A percentile compares a stretch with the other conserved stretches of the same genome.
These are phyloP conservation scores for Neomicropteryx cornuta DNA, from an alignment of 1,140 invertebrate genomes.

Conservation along the genomic window DNA sequence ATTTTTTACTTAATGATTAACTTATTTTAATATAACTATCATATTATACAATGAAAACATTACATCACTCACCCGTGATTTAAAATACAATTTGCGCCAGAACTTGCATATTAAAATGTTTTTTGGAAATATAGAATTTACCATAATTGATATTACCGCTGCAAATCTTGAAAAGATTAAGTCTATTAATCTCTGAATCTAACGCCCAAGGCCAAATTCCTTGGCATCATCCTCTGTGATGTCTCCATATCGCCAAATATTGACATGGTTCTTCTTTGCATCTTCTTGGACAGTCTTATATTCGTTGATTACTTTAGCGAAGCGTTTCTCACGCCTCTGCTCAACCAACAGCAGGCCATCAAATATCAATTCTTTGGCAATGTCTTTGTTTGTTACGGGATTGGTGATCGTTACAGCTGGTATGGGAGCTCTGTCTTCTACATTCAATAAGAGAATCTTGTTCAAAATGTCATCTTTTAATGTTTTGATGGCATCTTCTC, in stretches of 20 bases:
- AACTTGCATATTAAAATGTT: too few relatives aligned
- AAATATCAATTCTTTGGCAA: conserved; percentile 71
- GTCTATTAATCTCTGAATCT: too few relatives aligned
- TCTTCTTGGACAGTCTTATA: conserved; percentile 76
- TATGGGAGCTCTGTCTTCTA: conserved; percentile 52
- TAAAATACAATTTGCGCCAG: too few relatives aligned
- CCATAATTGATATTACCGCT: too few relatives aligned
- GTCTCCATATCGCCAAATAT: conserved; percentile 94
- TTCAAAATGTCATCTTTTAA: conserved; percentile 55
- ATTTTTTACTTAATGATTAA: too few relatives aligned
- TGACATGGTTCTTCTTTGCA: conserved; percentile 73
- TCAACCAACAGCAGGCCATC: conserved; percentile 82
- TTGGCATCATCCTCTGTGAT: conserved; percentile 91
- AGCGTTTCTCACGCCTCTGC: conserved; percentile 64
- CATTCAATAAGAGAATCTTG: conserved; percentile 59
- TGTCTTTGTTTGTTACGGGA: conserved; percentile 62
- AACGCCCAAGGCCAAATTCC: conserved; percentile 55
- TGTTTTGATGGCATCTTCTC: conserved; percentile 60
- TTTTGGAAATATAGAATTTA: too few relatives aligned
- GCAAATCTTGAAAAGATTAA: too few relatives aligned
- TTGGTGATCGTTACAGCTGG: conserved; percentile 64
- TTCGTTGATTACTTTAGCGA: conserved; percentile 70
- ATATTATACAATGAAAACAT: too few relatives aligned
- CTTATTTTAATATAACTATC: too few relatives aligned
- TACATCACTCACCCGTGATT: too few relatives aligned